Percentiles rank a stretch among this genome's conserved stretches.
phyloP scores from a whole-genome alignment of 1,140 invertebrate genomes.

The Tigriopus japonicus region DNA sequence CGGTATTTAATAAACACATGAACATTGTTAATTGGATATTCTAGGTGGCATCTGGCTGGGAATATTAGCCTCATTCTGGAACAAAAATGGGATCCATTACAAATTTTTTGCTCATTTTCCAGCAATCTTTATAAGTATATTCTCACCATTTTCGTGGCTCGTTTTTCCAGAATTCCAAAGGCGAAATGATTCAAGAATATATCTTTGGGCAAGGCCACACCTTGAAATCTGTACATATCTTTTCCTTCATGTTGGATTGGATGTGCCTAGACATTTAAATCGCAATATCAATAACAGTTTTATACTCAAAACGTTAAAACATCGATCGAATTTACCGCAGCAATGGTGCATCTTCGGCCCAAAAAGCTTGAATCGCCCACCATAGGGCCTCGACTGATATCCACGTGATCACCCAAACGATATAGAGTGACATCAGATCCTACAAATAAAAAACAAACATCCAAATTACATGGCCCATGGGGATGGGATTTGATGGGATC shows the following conservation, averaged over 20 bases:
- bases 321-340: not conserved
- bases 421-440: constrained; percentile 1
- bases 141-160: not conserved
- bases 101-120: no score
- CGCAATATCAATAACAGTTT: not conserved
- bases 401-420: constrained; percentile 2
- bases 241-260: not conserved
- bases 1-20: no score
- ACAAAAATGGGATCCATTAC: no score
- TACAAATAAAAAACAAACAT: not conserved
- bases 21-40: no score
- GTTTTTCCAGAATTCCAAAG: constrained; percentile 2
- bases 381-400: constrained; percentile 3
- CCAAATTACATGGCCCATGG: no score
- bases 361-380: not conserved
- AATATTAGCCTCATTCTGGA: no score
- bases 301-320: not conserved
- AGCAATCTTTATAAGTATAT: no score
- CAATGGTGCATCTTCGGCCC: constrained; percentile 2
- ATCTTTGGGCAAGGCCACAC: constrained; percentile 6
- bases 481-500: no score
- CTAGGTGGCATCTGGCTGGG: no score
- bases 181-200: constrained; percentile 2
- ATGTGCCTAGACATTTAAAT: constrained; percentile 3
- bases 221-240: not conserved